Conservation (phyloP, 1,140 invertebrate genomes). For the Drosophila nasuta region DNA sequence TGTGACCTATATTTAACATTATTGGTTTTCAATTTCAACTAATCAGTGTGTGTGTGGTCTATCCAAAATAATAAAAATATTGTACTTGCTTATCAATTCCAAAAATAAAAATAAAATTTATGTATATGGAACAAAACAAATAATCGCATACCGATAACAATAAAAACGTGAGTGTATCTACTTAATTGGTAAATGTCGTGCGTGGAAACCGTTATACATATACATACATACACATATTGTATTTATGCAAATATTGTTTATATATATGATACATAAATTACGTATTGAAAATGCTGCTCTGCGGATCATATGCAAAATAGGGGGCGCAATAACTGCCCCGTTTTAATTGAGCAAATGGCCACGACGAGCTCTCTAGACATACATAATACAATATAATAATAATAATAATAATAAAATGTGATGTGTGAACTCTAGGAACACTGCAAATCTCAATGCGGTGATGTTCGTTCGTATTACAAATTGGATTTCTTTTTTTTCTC, state of each 20-base stretch:
- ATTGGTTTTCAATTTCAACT: conserved; percentile 44
- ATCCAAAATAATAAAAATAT: conserved; percentile 24
- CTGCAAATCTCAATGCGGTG: conserved; percentile 44
- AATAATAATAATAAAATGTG: conserved; percentile 7
- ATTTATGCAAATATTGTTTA: conserved; percentile 30
- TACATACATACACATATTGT: conserved; percentile 3
- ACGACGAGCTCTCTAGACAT: conserved; percentile 25
- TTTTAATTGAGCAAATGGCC: conserved; percentile 12
- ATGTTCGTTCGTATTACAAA: conserved; percentile 14
- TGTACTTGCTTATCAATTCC: conserved; percentile 5
- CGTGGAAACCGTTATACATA: conserved; percentile 41
- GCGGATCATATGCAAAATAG: conserved; percentile 8
- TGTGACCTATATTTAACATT: conserved; percentile 44
- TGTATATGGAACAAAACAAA: conserved; percentile 35
- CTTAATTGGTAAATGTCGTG: conserved; percentile 40
- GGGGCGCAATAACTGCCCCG: conserved; percentile 43
- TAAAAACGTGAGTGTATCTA: conserved; percentile 37
- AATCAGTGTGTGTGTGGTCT: conserved; percentile 27
- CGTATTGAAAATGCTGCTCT: conserved; percentile 40
- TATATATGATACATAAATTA: conserved; percentile 34
- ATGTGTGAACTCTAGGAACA: conserved; percentile 44
- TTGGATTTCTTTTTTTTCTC: not conserved
- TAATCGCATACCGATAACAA: conserved; percentile 38
- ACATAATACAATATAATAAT: conserved; percentile 2
- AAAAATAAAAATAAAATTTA: conserved; percentile 8